phyloP scores from a whole-genome alignment of 2,888 invertebrate genomes.

The Pollenia griseotomentosa region DNA sequence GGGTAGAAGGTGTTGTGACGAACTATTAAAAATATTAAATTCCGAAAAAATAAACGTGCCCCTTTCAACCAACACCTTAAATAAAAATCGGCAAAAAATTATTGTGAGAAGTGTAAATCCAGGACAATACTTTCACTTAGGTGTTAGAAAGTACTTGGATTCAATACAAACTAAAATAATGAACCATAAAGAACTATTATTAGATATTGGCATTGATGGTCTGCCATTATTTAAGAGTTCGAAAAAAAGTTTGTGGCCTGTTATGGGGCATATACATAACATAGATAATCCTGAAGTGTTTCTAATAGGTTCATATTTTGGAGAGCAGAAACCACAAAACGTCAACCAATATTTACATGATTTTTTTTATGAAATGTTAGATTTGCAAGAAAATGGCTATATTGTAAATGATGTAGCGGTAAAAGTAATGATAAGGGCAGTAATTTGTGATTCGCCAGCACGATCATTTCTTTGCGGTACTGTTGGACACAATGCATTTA shows the following conservation, averaged over 20 bases:
- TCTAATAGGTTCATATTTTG: constrained; percentile 43
- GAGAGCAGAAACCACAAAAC: constrained; percentile 29
- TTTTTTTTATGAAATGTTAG: constrained; percentile 48
- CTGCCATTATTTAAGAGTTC: constrained; percentile 52
- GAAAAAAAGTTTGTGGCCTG: constrained; percentile 34
- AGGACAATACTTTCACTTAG: neutral
- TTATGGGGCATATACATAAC: constrained; percentile 31
- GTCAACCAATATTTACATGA: constrained; percentile 28
- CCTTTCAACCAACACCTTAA: constrained; percentile 17
- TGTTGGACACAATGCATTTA: constrained; percentile 33
- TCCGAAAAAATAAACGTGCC: constrained; percentile 40
- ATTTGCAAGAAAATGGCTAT: constrained; percentile 39
- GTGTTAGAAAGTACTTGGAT: no score
- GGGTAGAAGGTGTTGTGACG: constrained; percentile 21
- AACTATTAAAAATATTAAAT: neutral
- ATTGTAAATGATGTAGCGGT: constrained; percentile 11
- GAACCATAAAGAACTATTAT: neutral
- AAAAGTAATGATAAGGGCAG: constrained; percentile 37
- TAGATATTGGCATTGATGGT: no score
- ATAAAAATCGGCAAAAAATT: constrained; percentile 10
- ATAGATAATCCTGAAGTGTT: no score
- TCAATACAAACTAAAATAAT: neutral
- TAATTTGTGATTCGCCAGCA: constrained; percentile 56
- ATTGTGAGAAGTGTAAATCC: constrained; percentile 16
- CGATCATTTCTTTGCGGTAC: constrained; percentile 52